These are phyloP conservation scores for Hesperophylax magnus DNA, from an alignment of 1,140 invertebrate genomes.

Conservation along the genomic window DNA sequence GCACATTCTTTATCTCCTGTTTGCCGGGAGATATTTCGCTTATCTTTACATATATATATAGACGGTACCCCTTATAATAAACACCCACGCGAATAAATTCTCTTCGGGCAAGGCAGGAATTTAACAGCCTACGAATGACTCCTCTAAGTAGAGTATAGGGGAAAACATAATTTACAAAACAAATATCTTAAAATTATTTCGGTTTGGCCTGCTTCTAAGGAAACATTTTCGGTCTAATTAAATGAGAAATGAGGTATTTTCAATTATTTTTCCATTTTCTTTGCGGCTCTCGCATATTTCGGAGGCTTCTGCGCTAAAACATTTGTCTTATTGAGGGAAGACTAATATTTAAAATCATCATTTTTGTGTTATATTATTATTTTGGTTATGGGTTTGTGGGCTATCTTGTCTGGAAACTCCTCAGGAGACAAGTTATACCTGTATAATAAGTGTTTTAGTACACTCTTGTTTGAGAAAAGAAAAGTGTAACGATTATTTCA, in stretches of 20 bases:
- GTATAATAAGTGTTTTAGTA: too few relatives aligned
- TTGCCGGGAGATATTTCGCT: background rate
- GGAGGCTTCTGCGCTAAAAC: background rate
- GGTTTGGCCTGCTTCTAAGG: conserved; percentile 52
- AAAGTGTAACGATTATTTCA: too few relatives aligned
- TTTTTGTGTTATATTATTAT: background rate
- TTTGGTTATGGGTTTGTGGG: too few relatives aligned
- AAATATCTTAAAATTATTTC: conserved; percentile 58
- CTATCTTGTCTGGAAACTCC: too few relatives aligned
- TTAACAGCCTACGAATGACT: conserved; percentile 25
- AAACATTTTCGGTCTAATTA: conserved; percentile 57
- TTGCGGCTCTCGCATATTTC: conserved; percentile 43
- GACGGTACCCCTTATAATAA: background rate
- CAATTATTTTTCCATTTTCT: conserved; percentile 58
- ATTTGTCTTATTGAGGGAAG: conserved; percentile 2
- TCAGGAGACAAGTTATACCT: too few relatives aligned
- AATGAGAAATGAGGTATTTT: conserved; percentile 55
- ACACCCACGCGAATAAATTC: conserved; percentile 18
- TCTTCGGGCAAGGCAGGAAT: conserved; percentile 22
- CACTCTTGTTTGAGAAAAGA: too few relatives aligned
- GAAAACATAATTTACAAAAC: conserved; percentile 56
- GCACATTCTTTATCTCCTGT: background rate
- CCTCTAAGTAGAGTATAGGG: conserved; percentile 14
- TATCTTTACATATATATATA: background rate
- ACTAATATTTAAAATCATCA: background rate